A percentile compares a stretch with the other conserved stretches of the same genome.
Conservation (phyloP, 2,888 invertebrate species). For the Emmelina monodactyla region DNA sequence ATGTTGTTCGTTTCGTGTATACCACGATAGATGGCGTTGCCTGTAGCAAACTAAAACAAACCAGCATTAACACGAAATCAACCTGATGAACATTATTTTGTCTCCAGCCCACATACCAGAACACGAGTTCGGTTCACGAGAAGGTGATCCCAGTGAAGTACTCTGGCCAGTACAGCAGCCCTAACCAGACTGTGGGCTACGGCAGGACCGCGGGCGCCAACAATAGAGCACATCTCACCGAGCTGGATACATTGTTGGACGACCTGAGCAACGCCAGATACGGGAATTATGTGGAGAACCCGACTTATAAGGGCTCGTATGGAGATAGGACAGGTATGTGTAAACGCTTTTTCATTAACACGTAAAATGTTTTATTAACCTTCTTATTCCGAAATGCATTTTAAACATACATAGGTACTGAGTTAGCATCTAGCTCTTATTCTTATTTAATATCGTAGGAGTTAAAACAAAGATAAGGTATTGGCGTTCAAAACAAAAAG, state of each 20-base stretch:
- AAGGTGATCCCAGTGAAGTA: conserved; percentile 58
- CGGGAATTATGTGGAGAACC: conserved; percentile 39
- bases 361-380: too few species aligned
- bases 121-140: conserved; percentile 48
- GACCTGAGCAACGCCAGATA: conserved; percentile 84
- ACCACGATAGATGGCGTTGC: too few species aligned
- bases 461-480: too few species aligned
- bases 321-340: conserved; percentile 44
- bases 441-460: too few species aligned
- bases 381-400: too few species aligned
- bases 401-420: too few species aligned
- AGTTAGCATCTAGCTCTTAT: too few species aligned
- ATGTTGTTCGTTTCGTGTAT: too few species aligned
- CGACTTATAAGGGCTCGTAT: conserved; percentile 24
- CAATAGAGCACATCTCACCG: conserved; percentile 78
- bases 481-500: too few species aligned
- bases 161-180: conserved; percentile 26
- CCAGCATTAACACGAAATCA: too few species aligned
- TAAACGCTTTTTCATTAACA: too few species aligned
- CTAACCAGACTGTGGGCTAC: conserved; percentile 28
- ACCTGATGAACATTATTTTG: background rate
- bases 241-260: conserved; percentile 89
- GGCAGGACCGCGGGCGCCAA: conserved; percentile 36
- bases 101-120: conserved; percentile 72
- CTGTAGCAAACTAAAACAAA: too few species aligned